Conservation (phyloP, 2,888 invertebrate genomes). For the Gymnocheta viridis region DNA sequence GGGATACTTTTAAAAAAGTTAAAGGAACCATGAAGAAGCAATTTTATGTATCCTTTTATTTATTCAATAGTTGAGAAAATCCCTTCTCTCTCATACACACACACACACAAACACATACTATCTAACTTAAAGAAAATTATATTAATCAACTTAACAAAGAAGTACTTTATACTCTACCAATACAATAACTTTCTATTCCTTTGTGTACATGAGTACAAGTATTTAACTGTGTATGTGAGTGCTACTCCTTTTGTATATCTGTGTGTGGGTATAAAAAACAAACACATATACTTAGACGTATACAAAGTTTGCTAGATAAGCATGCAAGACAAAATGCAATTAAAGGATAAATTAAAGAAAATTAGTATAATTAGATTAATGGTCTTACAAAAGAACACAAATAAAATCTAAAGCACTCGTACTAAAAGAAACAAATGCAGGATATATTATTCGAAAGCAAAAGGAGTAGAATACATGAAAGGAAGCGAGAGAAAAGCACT, state of each 20-base stretch:
- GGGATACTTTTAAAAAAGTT: conserved; percentile 13
- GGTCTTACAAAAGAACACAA: conserved; percentile 62
- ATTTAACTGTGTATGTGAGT: neutral
- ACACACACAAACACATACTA: neutral
- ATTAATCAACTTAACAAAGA: conserved; percentile 65
- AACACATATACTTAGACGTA: neutral
- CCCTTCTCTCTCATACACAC: neutral
- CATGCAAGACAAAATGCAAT: conserved; percentile 68
- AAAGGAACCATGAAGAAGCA: conserved; percentile 24
- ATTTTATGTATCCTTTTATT: conserved; percentile 39
- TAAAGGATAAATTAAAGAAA: conserved; percentile 69
- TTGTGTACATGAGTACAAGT: conserved; percentile 3
- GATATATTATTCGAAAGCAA: conserved; percentile 10
- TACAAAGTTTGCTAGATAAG: conserved; percentile 52
- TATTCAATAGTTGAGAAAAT: conserved; percentile 10
- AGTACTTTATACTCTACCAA: conserved; percentile 43
- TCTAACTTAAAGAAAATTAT: conserved; percentile 60
- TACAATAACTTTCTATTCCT: conserved; percentile 41
- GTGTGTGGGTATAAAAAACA: neutral
- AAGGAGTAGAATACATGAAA: neutral
- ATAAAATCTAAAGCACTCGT: conserved; percentile 10
- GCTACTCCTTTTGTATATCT: conserved; percentile 10
- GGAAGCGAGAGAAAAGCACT: conserved; percentile 17
- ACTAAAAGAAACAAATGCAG: conserved; percentile 14
- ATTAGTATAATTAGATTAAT: conserved; percentile 70